Evolutionary conservation across 2,888 invertebrate genomes (phyloP).

Genomic region (Lomographa bimaculata): DNA sequence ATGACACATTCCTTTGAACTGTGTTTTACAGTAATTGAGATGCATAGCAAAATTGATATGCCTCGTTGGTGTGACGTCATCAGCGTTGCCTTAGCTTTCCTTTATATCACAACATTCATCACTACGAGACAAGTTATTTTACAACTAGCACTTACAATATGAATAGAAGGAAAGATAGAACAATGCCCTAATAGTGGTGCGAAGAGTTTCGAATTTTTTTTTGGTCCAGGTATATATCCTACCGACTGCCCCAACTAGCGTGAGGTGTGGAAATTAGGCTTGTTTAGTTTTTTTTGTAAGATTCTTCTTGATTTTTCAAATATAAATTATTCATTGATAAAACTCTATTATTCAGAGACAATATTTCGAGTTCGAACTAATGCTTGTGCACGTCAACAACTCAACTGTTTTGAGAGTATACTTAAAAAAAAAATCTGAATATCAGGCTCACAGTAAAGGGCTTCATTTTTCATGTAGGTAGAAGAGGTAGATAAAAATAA

Average conservation of each 20-base stretch:
- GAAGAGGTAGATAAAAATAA: too few species aligned
- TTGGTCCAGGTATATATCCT: conserved; percentile 4
- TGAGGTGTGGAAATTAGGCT: too few species aligned
- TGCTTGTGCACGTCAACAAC: too few species aligned
- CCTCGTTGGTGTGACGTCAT: conserved; percentile 45
- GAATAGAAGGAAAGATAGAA: conserved; percentile 4
- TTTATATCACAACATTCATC: conserved; percentile 62
- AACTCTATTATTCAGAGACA: too few species aligned
- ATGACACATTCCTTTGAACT: conserved; percentile 83
- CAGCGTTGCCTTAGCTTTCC: conserved; percentile 29
- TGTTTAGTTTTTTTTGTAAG: too few species aligned
- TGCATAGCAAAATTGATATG: conserved; percentile 74
- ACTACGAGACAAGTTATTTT: conserved; percentile 42
- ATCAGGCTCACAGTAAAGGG: too few species aligned
- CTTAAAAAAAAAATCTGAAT: too few species aligned
- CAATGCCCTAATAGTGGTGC: background rate
- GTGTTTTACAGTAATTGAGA: conserved; percentile 78
- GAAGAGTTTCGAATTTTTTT: background rate
- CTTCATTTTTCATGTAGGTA: too few species aligned
- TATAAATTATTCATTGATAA: too few species aligned
- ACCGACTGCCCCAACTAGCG: conserved; percentile 1
- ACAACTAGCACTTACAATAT: conserved; percentile 25
- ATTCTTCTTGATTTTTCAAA: too few species aligned
- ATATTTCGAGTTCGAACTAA: too few species aligned
- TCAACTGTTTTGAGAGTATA: too few species aligned